Base-by-base conservation (phyloP, 2,888 invertebrate genomes). In the Metalampra italica region DNA sequence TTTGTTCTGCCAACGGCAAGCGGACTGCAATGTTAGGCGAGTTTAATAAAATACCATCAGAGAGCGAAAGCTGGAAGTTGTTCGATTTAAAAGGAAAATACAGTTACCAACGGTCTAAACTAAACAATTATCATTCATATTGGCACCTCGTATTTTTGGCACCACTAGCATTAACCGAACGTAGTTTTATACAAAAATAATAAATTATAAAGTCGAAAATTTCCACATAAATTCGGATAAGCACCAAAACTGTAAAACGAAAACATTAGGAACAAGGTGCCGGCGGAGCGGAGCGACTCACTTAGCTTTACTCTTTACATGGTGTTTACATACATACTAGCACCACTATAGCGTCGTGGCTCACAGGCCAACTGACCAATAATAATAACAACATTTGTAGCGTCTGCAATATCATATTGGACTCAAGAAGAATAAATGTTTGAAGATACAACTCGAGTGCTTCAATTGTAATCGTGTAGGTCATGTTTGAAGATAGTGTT, bases 111-210 rank as follows among this genome's bases (percentile, higher is more conserved):
- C 46, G 44, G 48, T 48, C 44, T 46, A 50, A 48, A 46, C 37
- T 50, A 46, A 51, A 51, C 5, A 32, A 43, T 22, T 50, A 51
- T 38, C 22, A 56, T 64, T 64, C 55, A 59, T 56, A 55, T 85
- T 86, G 86, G 84, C 86, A 85, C 85, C 85, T 77, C 63, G 59
- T 60, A 67, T 72, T 68, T 83, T 85, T 85, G 87, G 85, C 87
- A 86, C 84, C 85, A 67, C 78, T 77, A 79, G 75, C 78, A 65
- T 66, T 52, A 69, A 72, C 66, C 66, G 60, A 77, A 71, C 34
- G 53, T 49, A 54, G 49, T 40, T 45, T 47, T 43, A 54, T 5
- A 22, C 22, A 22, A 22, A 22, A 47, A 47, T 29, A 29, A 34
- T 46, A 56, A 66, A 65, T 55, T 59, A 52, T 42, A 34, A 41